These are phyloP conservation scores for Tricholaema leucomelas DNA, from an alignment of 2,113 vertebrate genomes.

Conservation along the genomic window DNA sequence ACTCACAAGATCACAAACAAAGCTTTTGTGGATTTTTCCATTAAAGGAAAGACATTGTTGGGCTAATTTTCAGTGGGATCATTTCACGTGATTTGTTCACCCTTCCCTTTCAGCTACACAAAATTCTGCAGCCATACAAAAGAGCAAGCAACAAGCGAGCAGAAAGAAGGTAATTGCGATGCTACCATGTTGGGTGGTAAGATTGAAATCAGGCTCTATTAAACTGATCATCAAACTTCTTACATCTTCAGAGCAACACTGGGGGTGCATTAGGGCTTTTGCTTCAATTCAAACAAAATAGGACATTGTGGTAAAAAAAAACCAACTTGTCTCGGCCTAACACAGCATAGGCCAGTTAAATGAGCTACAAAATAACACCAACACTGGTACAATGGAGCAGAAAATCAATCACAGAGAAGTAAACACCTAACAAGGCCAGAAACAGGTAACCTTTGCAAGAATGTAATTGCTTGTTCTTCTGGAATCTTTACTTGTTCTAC, in stretches of 20 bases:
- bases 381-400: neutral
- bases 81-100: neutral
- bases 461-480: neutral
- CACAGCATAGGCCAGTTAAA: neutral
- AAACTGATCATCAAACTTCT: constrained; percentile 4
- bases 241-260: constrained; percentile 15
- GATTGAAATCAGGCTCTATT: constrained; percentile 15
- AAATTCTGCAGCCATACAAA: constrained; percentile 25
- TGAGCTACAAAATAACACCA: neutral
- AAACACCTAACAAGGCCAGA: neutral
- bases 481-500: neutral
- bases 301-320: neutral
- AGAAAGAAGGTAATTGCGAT: constrained; percentile 5
- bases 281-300: neutral
- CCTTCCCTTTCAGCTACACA: constrained; percentile 29
- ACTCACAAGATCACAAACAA: constrained; percentile 64
- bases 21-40: constrained; percentile 48
- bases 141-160: constrained; percentile 32
- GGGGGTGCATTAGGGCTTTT: neutral
- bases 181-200: neutral
- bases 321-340: neutral
- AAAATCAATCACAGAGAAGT: neutral
- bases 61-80: constrained; percentile 37
- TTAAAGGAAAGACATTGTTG: constrained; percentile 28
- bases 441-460: neutral